These are phyloP conservation scores for Zaprionus capensis DNA, from an alignment of 1,140 invertebrate species.

Conservation along the genomic window DNA sequence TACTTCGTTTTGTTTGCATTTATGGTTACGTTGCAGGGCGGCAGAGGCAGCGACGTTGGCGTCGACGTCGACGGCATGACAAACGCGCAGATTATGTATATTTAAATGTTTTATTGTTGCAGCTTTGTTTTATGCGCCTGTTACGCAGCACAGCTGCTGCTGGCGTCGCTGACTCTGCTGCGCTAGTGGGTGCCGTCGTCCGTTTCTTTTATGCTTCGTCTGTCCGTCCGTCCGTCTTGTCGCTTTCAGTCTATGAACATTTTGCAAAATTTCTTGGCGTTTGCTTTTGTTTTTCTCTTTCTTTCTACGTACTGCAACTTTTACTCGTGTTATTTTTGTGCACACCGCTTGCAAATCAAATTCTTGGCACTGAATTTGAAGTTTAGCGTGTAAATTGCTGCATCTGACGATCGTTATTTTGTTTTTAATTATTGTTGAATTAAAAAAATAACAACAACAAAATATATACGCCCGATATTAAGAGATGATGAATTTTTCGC, in stretches of 20 bases:
- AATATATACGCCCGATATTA: conserved; percentile 49
- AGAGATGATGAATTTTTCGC: conserved; percentile 61
- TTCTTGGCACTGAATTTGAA: conserved; percentile 26
- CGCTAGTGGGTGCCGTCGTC: neutral
- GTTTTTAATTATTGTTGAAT: conserved; percentile 42
- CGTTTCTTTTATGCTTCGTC: conserved; percentile 1
- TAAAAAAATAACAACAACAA: conserved; percentile 52
- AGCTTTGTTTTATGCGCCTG: conserved; percentile 31
- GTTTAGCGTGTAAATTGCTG: conserved; percentile 36
- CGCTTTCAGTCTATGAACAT: conserved; percentile 37
- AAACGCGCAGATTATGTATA: conserved; percentile 54
- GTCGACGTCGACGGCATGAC: conserved; percentile 41
- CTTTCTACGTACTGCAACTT: conserved; percentile 46
- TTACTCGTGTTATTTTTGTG: conserved; percentile 24
- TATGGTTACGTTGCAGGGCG: conserved; percentile 36
- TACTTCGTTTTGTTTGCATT: conserved; percentile 29
- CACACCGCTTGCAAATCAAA: conserved; percentile 20
- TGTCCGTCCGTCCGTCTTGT: conserved; percentile 22
- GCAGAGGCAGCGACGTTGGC: conserved; percentile 19
- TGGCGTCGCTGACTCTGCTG: neutral
- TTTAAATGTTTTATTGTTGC: conserved; percentile 59
- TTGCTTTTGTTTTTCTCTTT: conserved; percentile 43
- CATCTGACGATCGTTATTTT: conserved; percentile 37
- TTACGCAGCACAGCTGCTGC: conserved; percentile 69
- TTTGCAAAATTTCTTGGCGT: conserved; percentile 47